Evolutionary conservation across 2,113 vertebrate genomes (phyloP), one percentile per base, ranked within the genome.

Genomic region (Vidua macroura): DNA sequence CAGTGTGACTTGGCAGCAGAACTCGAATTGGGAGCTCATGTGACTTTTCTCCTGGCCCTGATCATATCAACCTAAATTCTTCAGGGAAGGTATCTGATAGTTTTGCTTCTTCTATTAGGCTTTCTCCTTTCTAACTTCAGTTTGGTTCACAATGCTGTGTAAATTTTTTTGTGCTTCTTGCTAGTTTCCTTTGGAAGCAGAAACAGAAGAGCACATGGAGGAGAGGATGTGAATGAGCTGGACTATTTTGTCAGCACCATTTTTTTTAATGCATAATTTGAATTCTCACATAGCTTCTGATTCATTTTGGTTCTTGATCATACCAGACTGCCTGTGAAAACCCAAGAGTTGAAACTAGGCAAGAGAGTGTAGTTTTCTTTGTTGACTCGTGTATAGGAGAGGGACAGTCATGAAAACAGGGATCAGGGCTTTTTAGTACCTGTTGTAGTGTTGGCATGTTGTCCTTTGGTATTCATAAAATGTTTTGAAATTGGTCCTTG

Each of bases 291-390:
- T 48, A 70, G 41, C 35, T 75, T 81, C 80, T 93, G 86, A 86
- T 94, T 90, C 68, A 86, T 80, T 92, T 91, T 0, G 6, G 20
- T 83, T 86, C 60, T 85, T 77, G 43, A 83, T 86, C 76, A 28
- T 89, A 84, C 48, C 81, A 94, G 94, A 58, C 90, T 89, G 77
- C 74, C 69, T 94, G 73, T 95, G 84, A 94, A 95, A 92, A 72
- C 77, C 58, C 44, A 33, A 7, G 84, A 83, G 73, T 41, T 94
- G 89, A 92, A 89, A 48, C 35, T 70, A 63, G 93, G 77, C 81
- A 91, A 78, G 35, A 52, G 62, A 75, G 30, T 75, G 15, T 24
- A 62, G 35, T 58, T 94, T 81, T 44, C 31, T 90, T 81, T 63
- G 33, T 96, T 96, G 90, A 81, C 79, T 97, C 95, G 86, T 63